These are phyloP conservation scores for Chorisops tibialis DNA, from an alignment of 2,888 invertebrate genomes.

Conservation along the genomic window DNA sequence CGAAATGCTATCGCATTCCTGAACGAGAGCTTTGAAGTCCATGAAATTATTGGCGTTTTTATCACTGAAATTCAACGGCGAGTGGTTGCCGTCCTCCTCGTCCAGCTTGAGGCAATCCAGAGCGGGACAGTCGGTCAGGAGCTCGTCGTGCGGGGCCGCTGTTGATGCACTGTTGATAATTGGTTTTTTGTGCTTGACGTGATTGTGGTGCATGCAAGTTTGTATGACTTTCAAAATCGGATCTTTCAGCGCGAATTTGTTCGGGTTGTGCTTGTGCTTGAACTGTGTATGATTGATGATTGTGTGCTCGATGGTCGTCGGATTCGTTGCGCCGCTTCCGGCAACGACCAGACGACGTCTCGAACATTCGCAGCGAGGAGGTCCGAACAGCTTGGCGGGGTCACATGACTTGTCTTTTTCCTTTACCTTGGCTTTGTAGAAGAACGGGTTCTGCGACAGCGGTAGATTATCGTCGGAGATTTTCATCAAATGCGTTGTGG, in stretches of 20 bases:
- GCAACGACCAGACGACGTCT: background rate
- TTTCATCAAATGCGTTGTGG: slow-evolving; percentile 44
- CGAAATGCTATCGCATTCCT: slow-evolving; percentile 40
- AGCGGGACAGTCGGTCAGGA: slow-evolving; percentile 24
- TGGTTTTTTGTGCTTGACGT: slow-evolving; percentile 30
- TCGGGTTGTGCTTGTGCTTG: slow-evolving; percentile 28
- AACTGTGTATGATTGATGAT: slow-evolving; percentile 33
- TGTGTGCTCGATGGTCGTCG: slow-evolving; percentile 26
- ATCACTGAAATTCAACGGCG: too few relatives aligned
- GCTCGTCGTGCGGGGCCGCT: background rate
- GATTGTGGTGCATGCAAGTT: slow-evolving; percentile 35
- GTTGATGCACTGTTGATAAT: slow-evolving; percentile 14
- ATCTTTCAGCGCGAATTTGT: slow-evolving; percentile 33
- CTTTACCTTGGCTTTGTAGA: slow-evolving; percentile 38
- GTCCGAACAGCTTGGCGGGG: slow-evolving; percentile 30
- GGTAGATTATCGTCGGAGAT: slow-evolving; percentile 35
- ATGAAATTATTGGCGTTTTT: background rate
- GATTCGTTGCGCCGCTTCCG: background rate
- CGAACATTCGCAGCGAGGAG: slow-evolving; percentile 30
- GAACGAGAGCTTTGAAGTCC: slow-evolving; percentile 44
- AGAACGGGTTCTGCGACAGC: slow-evolving; percentile 33
- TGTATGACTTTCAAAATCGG: slow-evolving; percentile 36
- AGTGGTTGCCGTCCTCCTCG: background rate
- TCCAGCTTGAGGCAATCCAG: slow-evolving; percentile 26
- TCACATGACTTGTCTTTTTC: slow-evolving; percentile 20